These are phyloP conservation scores for Dascyllus trimaculatus DNA, from an alignment of 2,113 vertebrate genomes.

Conservation along the genomic window DNA sequence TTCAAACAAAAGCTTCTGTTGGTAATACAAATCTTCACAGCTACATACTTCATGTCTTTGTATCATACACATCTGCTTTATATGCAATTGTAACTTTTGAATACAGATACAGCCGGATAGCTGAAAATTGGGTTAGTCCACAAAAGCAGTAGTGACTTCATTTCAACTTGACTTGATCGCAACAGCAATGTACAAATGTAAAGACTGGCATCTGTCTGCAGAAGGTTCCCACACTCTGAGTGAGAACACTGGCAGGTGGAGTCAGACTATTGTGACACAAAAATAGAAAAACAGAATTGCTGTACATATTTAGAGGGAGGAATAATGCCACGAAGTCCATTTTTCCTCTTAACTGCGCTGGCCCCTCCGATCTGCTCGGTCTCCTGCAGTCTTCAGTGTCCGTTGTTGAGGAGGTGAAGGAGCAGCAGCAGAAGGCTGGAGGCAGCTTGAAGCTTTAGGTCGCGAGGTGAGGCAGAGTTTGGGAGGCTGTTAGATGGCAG, in stretches of 20 bases:
- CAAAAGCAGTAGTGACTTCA: conserved; percentile 61
- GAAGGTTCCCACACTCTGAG: conserved; percentile 40
- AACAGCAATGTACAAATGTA: conserved; percentile 77
- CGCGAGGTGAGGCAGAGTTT: conserved; percentile 63
- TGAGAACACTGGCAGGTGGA: conserved; percentile 50
- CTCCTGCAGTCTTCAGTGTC: conserved; percentile 69
- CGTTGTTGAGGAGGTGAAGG: conserved; percentile 63
- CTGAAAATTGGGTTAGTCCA: conserved; percentile 61
- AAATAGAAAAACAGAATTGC: conserved; percentile 68
- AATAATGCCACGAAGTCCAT: conserved; percentile 41
- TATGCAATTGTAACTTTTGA: conserved; percentile 47
- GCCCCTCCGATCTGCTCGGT: conserved; percentile 57
- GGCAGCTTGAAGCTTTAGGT: conserved; percentile 53
- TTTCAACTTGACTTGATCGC: conserved; percentile 59
- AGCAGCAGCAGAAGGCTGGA: conserved; percentile 67
- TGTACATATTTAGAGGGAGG: conserved; percentile 73
- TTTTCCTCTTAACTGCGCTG: conserved; percentile 46
- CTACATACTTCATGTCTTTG: conserved; percentile 42
- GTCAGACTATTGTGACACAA: conserved; percentile 60
- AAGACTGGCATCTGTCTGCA: conserved; percentile 52
- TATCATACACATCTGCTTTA: conserved; percentile 49
- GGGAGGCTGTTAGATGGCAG: conserved; percentile 75
- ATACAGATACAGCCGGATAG: conserved; percentile 53
- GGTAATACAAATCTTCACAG: conserved; percentile 50
- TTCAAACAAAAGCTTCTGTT: conserved; percentile 52